phyloP scores from a whole-genome alignment of 2,113 vertebrate species.

The Ochotona princeps region DNA sequence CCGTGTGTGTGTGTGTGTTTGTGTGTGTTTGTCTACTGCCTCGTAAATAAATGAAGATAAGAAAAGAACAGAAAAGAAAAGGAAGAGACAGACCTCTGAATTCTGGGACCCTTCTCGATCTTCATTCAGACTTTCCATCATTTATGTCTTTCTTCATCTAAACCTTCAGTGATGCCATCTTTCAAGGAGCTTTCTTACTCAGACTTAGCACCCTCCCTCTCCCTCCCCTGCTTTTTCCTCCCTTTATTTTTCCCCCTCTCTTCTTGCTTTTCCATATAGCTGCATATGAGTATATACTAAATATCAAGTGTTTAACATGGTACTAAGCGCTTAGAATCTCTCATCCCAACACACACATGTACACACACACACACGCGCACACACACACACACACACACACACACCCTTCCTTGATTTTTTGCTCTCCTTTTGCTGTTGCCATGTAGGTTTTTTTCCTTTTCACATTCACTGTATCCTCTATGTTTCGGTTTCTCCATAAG shows the following conservation, averaged over 20 bases:
- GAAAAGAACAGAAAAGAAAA: too few species aligned
- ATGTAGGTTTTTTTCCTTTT: neutral
- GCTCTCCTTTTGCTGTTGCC: neutral
- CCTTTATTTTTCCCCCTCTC: too few species aligned
- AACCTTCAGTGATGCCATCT: neutral
- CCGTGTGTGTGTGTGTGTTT: too few species aligned
- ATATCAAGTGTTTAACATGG: neutral
- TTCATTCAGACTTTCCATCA: neutral
- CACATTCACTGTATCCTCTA: neutral
- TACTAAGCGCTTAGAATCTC: neutral
- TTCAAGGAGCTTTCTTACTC: neutral
- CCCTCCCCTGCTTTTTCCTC: rapidly evolving
- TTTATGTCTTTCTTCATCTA: conserved; percentile 8
- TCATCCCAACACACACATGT: neutral
- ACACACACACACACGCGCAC: neutral
- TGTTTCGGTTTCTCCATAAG: neutral
- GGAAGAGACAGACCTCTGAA: neutral
- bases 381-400: neutral
- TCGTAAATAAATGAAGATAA: too few species aligned
- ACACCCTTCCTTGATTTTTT: neutral
- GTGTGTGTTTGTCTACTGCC: too few species aligned
- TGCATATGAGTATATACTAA: neutral
- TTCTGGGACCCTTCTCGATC: neutral
- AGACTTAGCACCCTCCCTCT: neutral
- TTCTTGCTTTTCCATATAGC: neutral